phyloP scores from a whole-genome alignment of 2,888 invertebrate genomes.

The Temnothorax unifasciatus region DNA sequence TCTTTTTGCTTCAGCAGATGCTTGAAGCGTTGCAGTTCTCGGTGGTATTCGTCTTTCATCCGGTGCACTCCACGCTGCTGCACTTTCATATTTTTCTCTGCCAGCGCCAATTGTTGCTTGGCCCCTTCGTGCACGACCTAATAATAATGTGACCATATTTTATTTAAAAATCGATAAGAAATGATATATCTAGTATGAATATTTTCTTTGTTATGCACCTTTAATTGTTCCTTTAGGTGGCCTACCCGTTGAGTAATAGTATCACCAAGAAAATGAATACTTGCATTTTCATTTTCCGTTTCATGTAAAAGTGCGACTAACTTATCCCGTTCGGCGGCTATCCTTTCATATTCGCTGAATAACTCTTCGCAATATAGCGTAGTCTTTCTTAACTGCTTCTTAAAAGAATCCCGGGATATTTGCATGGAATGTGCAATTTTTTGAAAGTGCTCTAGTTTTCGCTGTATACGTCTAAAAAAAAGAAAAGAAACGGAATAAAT shows the following conservation, averaged over 20 bases:
- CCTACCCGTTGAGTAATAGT: slow-evolving; percentile 87
- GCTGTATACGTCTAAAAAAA: slow-evolving; percentile 85
- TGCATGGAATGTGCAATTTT: slow-evolving; percentile 86
- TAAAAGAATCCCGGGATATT: slow-evolving; percentile 87
- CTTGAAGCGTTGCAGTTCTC: slow-evolving; percentile 86
- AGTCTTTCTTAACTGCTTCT: slow-evolving; percentile 87
- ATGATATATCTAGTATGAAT: slow-evolving; percentile 17
- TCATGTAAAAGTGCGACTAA: slow-evolving; percentile 77
- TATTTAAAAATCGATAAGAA: slow-evolving; percentile 26
- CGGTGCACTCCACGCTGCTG: slow-evolving; percentile 86
- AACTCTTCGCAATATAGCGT: slow-evolving; percentile 87
- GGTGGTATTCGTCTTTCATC: slow-evolving; percentile 87
- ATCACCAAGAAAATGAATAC: slow-evolving; percentile 84
- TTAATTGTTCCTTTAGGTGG: slow-evolving; percentile 86
- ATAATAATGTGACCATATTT: slow-evolving; percentile 73
- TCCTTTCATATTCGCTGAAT: slow-evolving; percentile 87
- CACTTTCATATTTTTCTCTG: slow-evolving; percentile 87
- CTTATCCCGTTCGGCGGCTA: slow-evolving; percentile 84
- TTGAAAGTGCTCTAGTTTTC: slow-evolving; percentile 86
- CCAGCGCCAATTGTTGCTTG: slow-evolving; percentile 87
- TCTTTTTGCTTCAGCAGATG: slow-evolving; percentile 86
- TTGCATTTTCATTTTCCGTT: slow-evolving; percentile 81
- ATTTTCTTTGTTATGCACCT: slow-evolving; percentile 81
- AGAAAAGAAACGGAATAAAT: slow-evolving; percentile 5
- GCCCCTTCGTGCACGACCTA: slow-evolving; percentile 87